A percentile compares a stretch with the other conserved stretches of the same genome.
These are phyloP conservation scores for Drosophila ogumai DNA, from an alignment of 1,140 invertebrate genomes.

Conservation along the genomic window DNA sequence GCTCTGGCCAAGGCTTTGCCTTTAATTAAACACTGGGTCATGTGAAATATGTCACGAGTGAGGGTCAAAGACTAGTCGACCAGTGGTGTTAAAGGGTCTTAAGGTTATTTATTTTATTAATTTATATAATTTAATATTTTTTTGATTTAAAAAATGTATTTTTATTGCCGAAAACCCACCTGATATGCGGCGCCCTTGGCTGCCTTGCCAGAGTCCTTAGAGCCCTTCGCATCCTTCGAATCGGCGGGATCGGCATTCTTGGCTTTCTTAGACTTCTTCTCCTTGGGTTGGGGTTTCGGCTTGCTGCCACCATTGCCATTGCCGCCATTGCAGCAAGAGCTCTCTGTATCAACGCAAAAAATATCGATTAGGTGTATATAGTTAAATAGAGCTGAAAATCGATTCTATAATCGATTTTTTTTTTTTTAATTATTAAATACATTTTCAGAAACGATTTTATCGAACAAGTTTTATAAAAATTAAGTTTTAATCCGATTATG, in stretches of 20 bases:
- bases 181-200: slow-evolving; percentile 87
- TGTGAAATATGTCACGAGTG: not conserved
- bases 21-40: slow-evolving; percentile 10
- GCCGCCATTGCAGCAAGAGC: slow-evolving; percentile 90
- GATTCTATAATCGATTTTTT: too few species aligned
- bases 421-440: too few species aligned
- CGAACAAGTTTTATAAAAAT: too few species aligned
- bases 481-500: too few species aligned
- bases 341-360: slow-evolving; percentile 86
- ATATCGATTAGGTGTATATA: not conserved
- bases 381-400: too few species aligned
- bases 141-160: too few species aligned
- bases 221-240: slow-evolving; percentile 86
- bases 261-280: slow-evolving; percentile 91
- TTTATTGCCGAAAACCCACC: slow-evolving; percentile 72
- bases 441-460: too few species aligned
- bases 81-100: not conserved
- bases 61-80: not conserved
- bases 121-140: too few species aligned
- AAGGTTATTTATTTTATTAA: too few species aligned
- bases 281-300: slow-evolving; percentile 89
- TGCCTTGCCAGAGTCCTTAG: slow-evolving; percentile 87
- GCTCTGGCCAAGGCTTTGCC: not conserved
- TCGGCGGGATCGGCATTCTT: slow-evolving; percentile 86
- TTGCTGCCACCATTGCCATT: slow-evolving; percentile 85